Conservation (phyloP, 1,140 invertebrate species). For the Pygmarrhopalites habei region DNA sequence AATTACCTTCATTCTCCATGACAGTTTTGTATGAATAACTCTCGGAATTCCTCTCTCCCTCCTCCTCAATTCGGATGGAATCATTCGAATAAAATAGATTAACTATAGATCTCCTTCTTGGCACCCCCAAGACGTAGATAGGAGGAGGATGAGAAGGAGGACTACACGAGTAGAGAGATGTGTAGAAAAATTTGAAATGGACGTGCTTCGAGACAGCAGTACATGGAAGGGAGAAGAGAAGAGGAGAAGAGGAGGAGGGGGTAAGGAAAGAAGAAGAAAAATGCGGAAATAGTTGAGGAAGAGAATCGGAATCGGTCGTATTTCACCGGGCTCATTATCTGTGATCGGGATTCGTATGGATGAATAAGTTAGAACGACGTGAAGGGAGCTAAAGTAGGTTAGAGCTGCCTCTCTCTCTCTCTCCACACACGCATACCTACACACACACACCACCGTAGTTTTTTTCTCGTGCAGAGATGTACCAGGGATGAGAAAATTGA, state of each 20-base stretch:
- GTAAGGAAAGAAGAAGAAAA: conserved; percentile 5
- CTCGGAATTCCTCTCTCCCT: too few relatives aligned
- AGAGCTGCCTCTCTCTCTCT: conserved; percentile 2
- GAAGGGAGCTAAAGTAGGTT: conserved; percentile 16
- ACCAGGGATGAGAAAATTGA: conserved; percentile 28
- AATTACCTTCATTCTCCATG: too few relatives aligned
- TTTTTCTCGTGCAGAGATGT: too few relatives aligned
- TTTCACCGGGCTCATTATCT: conserved; percentile 20
- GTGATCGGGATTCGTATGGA: conserved; percentile 6
- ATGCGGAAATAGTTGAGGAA: conserved; percentile 26
- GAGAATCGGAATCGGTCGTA: conserved; percentile 20
- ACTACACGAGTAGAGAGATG: too few relatives aligned
- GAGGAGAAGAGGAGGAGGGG: background rate
- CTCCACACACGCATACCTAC: background rate
- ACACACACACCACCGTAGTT: background rate
- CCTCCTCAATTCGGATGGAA: too few relatives aligned
- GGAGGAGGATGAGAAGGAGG: too few relatives aligned
- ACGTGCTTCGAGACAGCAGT: too few relatives aligned
- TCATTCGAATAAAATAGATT: too few relatives aligned
- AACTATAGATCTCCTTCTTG: too few relatives aligned
- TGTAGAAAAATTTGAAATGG: too few relatives aligned
- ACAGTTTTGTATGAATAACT: too few relatives aligned
- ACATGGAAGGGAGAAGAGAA: background rate
- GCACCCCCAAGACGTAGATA: too few relatives aligned
- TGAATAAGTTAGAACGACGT: conserved; percentile 7